A percentile compares a stretch with the other conserved stretches of the same genome.
These are phyloP conservation scores for Mobula hypostoma DNA, from an alignment of 2,113 vertebrate genomes.

Conservation along the genomic window DNA sequence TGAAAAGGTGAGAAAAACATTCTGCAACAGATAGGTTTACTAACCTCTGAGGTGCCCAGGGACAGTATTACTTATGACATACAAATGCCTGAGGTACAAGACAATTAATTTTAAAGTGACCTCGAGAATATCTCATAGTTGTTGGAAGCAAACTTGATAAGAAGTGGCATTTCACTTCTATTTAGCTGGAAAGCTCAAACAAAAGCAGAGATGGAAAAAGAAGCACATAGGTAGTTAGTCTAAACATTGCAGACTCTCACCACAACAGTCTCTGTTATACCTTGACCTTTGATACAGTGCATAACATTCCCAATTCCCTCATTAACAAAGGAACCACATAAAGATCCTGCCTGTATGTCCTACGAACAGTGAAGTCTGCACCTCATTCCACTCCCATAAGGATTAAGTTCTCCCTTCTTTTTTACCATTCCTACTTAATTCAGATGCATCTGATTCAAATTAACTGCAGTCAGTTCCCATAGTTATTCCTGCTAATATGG, in stretches of 20 bases:
- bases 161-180: neutral
- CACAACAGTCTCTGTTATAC: conserved; percentile 5
- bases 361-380: neutral
- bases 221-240: neutral
- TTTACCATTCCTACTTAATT: neutral
- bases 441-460: neutral
- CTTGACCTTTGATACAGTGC: neutral
- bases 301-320: neutral
- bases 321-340: neutral
- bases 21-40: neutral
- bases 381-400: neutral
- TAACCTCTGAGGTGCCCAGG: neutral
- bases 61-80: neutral
- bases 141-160: neutral
- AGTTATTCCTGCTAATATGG: neutral
- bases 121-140: neutral
- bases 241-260: neutral
- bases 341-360: neutral
- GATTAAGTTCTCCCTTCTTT: neutral
- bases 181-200: neutral
- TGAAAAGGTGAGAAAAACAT: neutral
- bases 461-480: neutral
- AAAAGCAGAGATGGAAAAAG: too few relatives aligned
- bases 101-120: neutral
- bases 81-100: neutral